These are phyloP conservation scores for Morone saxatilis DNA, from an alignment of 2,113 vertebrate species.

Conservation along the genomic window DNA sequence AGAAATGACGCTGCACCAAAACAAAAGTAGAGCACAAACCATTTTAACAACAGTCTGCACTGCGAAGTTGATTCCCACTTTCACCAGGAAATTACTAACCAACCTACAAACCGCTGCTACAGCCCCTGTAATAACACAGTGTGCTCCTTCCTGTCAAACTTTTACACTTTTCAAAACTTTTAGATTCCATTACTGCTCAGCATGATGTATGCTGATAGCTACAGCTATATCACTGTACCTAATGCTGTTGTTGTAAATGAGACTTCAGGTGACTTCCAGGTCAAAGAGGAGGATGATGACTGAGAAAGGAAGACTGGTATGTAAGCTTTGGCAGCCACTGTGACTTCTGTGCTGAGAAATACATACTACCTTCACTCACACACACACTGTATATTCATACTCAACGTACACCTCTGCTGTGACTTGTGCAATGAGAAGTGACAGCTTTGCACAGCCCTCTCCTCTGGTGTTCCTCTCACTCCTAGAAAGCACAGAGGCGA, in stretches of 20 bases:
- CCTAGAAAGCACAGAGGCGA: constrained; percentile 27
- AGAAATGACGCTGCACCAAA: background rate
- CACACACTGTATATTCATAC: background rate
- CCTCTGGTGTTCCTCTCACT: constrained; percentile 24
- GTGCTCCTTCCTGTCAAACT: background rate
- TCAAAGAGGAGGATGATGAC: background rate
- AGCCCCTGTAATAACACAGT: background rate
- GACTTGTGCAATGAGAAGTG: constrained; percentile 11
- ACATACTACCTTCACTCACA: background rate
- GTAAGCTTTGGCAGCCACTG: background rate
- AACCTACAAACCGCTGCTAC: background rate
- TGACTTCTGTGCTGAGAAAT: background rate
- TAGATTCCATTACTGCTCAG: background rate
- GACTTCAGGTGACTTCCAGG: background rate
- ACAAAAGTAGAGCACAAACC: background rate
- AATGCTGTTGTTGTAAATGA: background rate
- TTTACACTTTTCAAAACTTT: background rate
- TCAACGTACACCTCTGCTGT: constrained; percentile 17
- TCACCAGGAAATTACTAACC: constrained; percentile 5
- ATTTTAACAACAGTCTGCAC: background rate
- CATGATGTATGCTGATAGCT: background rate
- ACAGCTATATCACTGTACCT: background rate
- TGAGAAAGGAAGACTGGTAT: background rate
- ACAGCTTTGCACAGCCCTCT: constrained; percentile 14
- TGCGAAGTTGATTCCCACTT: constrained; percentile 1